Conservation (phyloP, 2,888 invertebrate genomes). For the Caenorhabditis sulstoni region DNA sequence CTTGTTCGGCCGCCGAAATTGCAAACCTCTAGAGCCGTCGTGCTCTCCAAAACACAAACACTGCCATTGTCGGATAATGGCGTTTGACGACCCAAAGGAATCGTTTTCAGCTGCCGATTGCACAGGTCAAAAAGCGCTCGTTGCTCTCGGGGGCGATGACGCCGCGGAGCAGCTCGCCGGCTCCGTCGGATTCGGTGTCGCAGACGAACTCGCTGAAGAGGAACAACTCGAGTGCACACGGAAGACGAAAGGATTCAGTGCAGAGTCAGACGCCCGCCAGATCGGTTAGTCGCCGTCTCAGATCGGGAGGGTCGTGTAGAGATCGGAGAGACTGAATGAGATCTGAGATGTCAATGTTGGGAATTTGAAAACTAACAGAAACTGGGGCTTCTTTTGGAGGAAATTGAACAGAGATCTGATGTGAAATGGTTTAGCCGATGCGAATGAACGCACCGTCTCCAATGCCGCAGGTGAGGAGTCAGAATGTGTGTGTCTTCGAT, state of each 20-base stretch:
- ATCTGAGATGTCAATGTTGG: too few relatives aligned
- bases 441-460: constrained; percentile 61
- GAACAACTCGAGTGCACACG: constrained; percentile 57
- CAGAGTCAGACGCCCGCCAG: constrained; percentile 67
- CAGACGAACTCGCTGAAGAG: constrained; percentile 77
- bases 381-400: too few relatives aligned
- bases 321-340: background rate
- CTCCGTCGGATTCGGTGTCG: constrained; percentile 79
- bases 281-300: constrained; percentile 56
- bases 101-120: constrained; percentile 38
- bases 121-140: constrained; percentile 65
- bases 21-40: constrained; percentile 7
- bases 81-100: constrained; percentile 33
- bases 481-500: constrained; percentile 23
- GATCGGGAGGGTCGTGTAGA: background rate
- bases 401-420: background rate
- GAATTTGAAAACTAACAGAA: too few relatives aligned
- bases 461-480: constrained; percentile 50
- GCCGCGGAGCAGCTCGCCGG: constrained; percentile 79
- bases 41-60: constrained; percentile 40
- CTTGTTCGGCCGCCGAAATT: constrained; percentile 44
- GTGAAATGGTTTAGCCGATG: constrained; percentile 53
- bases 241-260: constrained; percentile 60
- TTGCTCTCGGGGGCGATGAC: constrained; percentile 66
- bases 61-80: constrained; percentile 30